Base-by-base conservation (phyloP, 1,140 invertebrate species). In the Elysia chlorotica region DNA sequence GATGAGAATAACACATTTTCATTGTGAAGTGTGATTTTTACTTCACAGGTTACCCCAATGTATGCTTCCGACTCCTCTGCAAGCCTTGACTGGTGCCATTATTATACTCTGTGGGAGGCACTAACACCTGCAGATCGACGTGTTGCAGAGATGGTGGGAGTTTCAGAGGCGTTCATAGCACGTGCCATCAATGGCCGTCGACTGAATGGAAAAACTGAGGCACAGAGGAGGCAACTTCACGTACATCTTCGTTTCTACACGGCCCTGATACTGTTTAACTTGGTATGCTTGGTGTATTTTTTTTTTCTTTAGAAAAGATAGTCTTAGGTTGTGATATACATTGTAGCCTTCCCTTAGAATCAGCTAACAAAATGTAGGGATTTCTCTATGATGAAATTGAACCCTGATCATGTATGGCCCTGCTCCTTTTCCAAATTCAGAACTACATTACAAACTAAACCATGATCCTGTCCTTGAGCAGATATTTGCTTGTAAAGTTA, bases 71-170 rank as follows among this genome's bases (percentile, higher is more conserved):
- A 91, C 82, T 92, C 94, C 80, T 92, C 94, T 88, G 89, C 89
- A 74, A 90, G 73, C 59, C 78, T 98, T 38, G 95, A 98, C 87
- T 99, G 96, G 96, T 90, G 96, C 82, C 89, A 93, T 71, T 95
- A 93, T 82, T 87, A 97, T 17, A 91, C 92, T 75, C 82, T 97
- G 23, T 98, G 95, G 94, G 94, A 95, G 81, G 90, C 90, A 48
- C 88, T 99, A 3, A 90, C 92, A n/a, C 88, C 91, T 65, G 92
- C 91, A 75, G 93, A 94, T 90, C 92, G 92, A 82, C 91, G 92
- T 79, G 96, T 99, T 35, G 96, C 94, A 0, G 91, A 95, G 79
- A 85, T 98, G n/a, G 92, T 99, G 28, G 97, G 97, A 0, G 91
- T 99, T 2, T 91, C 93, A 85, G 96, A 98, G 83, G 89, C 91